A percentile compares a stretch with the other conserved stretches of the same genome.
phyloP scores from a whole-genome alignment of 2,888 invertebrate genomes.

The Papilio gigon region DNA sequence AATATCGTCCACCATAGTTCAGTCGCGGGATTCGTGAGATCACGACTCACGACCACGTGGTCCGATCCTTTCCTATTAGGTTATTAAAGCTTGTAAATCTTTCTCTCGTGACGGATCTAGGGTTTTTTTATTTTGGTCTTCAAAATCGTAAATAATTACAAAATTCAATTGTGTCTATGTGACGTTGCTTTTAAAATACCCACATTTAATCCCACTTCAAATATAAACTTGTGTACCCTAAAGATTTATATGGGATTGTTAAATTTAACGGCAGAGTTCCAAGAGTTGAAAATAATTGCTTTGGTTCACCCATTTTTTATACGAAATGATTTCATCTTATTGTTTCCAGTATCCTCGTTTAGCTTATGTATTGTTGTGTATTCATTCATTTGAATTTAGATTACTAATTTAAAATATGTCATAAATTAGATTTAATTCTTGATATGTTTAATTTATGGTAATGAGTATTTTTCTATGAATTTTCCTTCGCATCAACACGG shows the following conservation, averaged over 20 bases:
- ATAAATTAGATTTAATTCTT: not conserved
- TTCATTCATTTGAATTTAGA: constrained; percentile 30
- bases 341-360: constrained; percentile 13
- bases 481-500: too few species aligned
- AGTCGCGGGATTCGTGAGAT: too few species aligned
- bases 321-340: constrained; percentile 32
- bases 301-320: constrained; percentile 26
- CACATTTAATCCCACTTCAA: not conserved
- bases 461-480: not conserved
- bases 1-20: too few species aligned
- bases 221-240: not conserved
- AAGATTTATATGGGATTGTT: constrained; percentile 19
- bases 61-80: too few species aligned
- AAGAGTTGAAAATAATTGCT: constrained; percentile 32
- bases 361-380: constrained; percentile 12
- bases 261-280: constrained; percentile 28
- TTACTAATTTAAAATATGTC: not conserved
- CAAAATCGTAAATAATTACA: not conserved
- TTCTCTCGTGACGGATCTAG: too few species aligned
- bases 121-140: too few species aligned
- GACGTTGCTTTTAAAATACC: not conserved
- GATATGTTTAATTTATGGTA: not conserved
- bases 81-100: too few species aligned
- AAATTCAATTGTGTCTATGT: too few species aligned
- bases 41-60: too few species aligned